Percentiles rank a stretch among this genome's conserved stretches.
Evolutionary conservation across 2,797 vertebrate species (phyloP).

Genomic region (Gymnothorax javanicus): DNA sequence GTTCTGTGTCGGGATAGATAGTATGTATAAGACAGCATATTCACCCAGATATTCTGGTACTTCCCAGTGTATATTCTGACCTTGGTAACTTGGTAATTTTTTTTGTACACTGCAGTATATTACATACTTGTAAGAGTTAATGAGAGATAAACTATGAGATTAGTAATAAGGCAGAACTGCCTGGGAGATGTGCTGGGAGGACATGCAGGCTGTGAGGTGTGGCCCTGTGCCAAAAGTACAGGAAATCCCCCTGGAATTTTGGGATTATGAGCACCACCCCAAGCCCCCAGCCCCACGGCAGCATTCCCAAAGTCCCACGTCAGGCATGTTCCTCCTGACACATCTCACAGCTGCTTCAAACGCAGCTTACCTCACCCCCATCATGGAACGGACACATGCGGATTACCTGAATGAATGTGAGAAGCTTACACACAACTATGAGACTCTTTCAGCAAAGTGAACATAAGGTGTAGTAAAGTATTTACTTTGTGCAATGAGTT

Average conservation of each 20-base stretch:
- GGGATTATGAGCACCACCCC: background rate
- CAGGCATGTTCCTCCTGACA: background rate
- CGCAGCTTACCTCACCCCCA: background rate
- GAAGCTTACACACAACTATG: no score
- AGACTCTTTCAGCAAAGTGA: no score
- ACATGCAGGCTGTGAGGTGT: background rate
- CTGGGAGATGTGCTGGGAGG: background rate
- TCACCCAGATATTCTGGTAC: background rate
- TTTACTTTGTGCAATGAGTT: no score
- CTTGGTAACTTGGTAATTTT: background rate
- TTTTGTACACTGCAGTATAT: background rate
- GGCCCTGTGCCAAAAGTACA: background rate
- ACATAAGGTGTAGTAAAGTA: no score
- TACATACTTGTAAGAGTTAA: background rate
- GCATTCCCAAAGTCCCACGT: background rate
- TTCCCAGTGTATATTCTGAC: background rate
- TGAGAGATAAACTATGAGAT: background rate
- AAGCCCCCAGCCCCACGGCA: background rate
- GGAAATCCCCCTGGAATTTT: conserved; percentile 17
- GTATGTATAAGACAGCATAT: background rate
- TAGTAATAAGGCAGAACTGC: no score
- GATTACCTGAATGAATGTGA: no score
- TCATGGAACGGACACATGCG: no score
- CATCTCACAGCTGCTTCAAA: no score
- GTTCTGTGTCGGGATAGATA: background rate